A percentile compares a stretch with the other conserved stretches of the same genome.
phyloP scores from a whole-genome alignment of 2,797 vertebrate genomes.

The Eremophila alpestris region DNA sequence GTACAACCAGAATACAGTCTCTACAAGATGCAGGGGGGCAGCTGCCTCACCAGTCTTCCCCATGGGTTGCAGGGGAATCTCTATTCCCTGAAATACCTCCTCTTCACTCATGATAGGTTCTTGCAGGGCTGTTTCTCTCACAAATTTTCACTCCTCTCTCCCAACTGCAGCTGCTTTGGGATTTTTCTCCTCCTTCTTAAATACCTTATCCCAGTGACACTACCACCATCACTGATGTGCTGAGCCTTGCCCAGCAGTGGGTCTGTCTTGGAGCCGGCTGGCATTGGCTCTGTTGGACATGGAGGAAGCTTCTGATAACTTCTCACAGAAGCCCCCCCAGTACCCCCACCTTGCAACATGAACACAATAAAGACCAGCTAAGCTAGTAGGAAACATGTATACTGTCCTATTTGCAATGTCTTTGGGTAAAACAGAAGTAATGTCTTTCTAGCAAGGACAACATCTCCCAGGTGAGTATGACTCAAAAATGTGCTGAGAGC shows the following conservation, averaged over 20 bases:
- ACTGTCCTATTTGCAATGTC: background rate
- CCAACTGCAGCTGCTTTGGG: fast-evolving
- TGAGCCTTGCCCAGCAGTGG: background rate
- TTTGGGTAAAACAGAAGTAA: background rate
- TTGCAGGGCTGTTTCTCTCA: background rate
- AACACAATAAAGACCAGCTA: background rate
- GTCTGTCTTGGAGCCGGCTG: fast-evolving
- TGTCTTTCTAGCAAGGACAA: background rate
- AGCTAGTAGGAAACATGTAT: background rate
- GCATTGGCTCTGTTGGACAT: background rate
- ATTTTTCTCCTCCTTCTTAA: background rate
- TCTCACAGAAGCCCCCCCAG: background rate
- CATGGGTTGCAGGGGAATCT: background rate
- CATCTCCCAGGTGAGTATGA: background rate
- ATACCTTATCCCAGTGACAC: fast-evolving
- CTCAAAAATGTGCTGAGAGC: background rate
- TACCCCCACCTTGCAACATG: fast-evolving
- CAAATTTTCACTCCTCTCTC: background rate
- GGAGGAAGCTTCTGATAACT: background rate
- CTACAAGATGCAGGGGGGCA: background rate
- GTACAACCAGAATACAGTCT: background rate
- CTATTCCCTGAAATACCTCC: background rate
- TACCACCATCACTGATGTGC: background rate
- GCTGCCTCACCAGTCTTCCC: background rate
- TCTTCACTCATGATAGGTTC: background rate